Percentiles rank a stretch among this genome's conserved stretches.
Evolutionary conservation across 2,113 vertebrate species (phyloP).

Genomic region (Cranoglanis bouderius): DNA sequence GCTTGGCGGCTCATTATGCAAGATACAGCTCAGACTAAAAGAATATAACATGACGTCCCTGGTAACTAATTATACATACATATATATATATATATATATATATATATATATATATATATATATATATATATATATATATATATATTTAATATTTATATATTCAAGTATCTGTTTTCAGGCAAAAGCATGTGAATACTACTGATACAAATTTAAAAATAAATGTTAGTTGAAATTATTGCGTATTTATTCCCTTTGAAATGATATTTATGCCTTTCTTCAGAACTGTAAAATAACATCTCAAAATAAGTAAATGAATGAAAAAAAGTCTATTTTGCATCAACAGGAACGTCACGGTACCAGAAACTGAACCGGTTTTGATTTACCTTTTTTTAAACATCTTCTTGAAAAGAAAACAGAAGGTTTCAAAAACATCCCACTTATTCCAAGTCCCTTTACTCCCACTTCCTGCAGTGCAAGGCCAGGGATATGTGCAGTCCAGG

Average conservation of each 20-base stretch:
- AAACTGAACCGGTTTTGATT: slow-evolving; percentile 68
- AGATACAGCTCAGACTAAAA: slow-evolving; percentile 90
- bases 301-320: slow-evolving; percentile 65
- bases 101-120: slow-evolving; percentile 60
- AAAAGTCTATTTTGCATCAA: slow-evolving; percentile 70
- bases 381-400: slow-evolving; percentile 69
- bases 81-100: slow-evolving; percentile 67
- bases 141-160: slow-evolving; percentile 69
- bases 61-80: slow-evolving; percentile 78
- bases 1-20: slow-evolving; percentile 95
- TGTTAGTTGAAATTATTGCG: slow-evolving; percentile 86
- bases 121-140: slow-evolving; percentile 63
- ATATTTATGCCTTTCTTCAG: slow-evolving; percentile 78
- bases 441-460: slow-evolving; percentile 73
- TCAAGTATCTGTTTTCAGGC: slow-evolving; percentile 86
- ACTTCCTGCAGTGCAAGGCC: slow-evolving; percentile 70
- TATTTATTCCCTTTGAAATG: slow-evolving; percentile 80
- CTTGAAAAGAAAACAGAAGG: slow-evolving; percentile 69
- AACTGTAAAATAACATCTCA: slow-evolving; percentile 75
- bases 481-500: slow-evolving; percentile 64
- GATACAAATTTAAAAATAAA: slow-evolving; percentile 83
- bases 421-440: slow-evolving; percentile 72
- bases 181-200: slow-evolving; percentile 85
- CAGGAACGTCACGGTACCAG: slow-evolving; percentile 82
- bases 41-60: slow-evolving; percentile 83